These are phyloP conservation scores for Bolinopsis microptera DNA, from an alignment of 37 sponge, comb jelly and placozoan genomes.

Conservation along the genomic window DNA sequence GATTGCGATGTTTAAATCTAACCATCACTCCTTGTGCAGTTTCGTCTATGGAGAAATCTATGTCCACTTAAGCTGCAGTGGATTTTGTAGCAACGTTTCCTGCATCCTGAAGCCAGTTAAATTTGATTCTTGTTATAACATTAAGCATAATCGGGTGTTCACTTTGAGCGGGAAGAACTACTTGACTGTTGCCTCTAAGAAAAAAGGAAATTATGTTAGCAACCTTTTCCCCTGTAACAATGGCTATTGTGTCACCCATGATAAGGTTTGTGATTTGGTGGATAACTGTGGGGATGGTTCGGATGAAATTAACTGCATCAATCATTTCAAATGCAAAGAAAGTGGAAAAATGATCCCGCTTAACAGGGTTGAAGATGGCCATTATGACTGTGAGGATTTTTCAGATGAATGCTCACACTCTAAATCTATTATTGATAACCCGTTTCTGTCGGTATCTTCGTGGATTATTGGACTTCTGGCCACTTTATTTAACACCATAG, in stretches of 20 bases:
- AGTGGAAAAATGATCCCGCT: not conserved
- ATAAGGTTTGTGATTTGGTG: not conserved
- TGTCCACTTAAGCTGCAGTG: constrained; percentile 5
- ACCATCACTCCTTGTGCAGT: not conserved
- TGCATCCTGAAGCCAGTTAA: constrained; percentile 8
- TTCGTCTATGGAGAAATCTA: not conserved
- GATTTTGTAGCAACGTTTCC: not conserved
- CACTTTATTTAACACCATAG: not conserved
- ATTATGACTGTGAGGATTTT: not conserved
- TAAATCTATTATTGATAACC: not conserved
- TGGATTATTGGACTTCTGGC: not conserved
- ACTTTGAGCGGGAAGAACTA: not conserved
- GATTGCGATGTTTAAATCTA: not conserved
- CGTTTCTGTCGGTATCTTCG: not conserved
- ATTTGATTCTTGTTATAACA: not conserved
- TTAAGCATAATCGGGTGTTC: not conserved
- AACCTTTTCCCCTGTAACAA: not conserved
- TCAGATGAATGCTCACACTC: not conserved
- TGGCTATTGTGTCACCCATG: not conserved
- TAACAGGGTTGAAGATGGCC: not conserved
- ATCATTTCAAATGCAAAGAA: not conserved
- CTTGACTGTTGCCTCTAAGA: not conserved
- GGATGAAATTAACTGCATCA: not conserved
- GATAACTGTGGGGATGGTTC: not conserved
- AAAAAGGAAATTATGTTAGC: not conserved